phyloP scores from a whole-genome alignment of 2,888 invertebrate genomes.

The Danaus chrysippus region DNA sequence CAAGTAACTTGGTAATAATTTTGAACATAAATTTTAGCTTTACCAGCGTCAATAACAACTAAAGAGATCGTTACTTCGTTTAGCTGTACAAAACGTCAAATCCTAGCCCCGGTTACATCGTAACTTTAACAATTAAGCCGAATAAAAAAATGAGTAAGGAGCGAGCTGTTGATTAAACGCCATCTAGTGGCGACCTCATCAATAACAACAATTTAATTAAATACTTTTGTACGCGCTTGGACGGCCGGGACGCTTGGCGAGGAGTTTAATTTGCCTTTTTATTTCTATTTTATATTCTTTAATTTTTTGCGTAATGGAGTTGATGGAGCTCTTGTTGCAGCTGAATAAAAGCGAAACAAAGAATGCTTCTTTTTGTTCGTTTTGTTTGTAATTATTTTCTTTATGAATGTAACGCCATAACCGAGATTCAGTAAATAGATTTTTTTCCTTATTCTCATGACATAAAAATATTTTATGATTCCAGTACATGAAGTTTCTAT shows the following conservation, averaged over 20 bases:
- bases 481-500: no score
- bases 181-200: slow-evolving; percentile 75
- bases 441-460: no score
- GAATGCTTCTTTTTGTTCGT: slow-evolving; percentile 35
- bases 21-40: not conserved
- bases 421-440: no score
- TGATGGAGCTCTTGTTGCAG: slow-evolving; percentile 42
- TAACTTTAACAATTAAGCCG: slow-evolving; percentile 73
- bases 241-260: slow-evolving; percentile 59
- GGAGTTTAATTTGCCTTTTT: slow-evolving; percentile 65
- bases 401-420: not conserved
- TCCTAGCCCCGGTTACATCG: slow-evolving; percentile 48
- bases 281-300: slow-evolving; percentile 46
- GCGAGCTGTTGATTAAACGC: slow-evolving; percentile 72
- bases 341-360: slow-evolving; percentile 50
- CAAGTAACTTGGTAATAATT: not conserved
- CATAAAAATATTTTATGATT: no score
- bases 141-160: slow-evolving; percentile 74
- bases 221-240: slow-evolving; percentile 72
- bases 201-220: slow-evolving; percentile 78
- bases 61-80: slow-evolving; percentile 9
- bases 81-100: slow-evolving; percentile 47
- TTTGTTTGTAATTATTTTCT: slow-evolving; percentile 12
- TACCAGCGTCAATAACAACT: not conserved
- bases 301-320: slow-evolving; percentile 57